Evolutionary conservation across 2,888 invertebrate genomes (phyloP), one percentile per base, ranked within the genome.

Genomic region (Ecliptopera silaceata): DNA sequence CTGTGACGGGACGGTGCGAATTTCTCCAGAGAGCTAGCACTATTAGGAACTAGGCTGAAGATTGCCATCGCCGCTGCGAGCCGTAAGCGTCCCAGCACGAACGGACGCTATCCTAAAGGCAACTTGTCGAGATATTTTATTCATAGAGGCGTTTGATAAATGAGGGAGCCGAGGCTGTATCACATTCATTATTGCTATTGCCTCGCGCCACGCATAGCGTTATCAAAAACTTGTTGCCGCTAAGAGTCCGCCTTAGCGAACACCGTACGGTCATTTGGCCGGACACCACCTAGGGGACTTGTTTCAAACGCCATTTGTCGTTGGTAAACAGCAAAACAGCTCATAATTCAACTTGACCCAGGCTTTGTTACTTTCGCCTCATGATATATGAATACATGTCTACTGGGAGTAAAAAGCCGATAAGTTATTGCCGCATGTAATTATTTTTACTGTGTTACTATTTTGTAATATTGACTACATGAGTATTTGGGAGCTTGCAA

Each of bases 191-290:
- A 90, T 82, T 77, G 81, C 80, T 76, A 79, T 83, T 78, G 80
- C 82, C 79, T 82, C 82, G 77, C 75, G 72, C 79, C 84, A 84
- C 80, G 84, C 80, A 81, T 79, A 80, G 79, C 77, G 80, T 87
- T 89, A 89, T 89, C 88, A 87, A 85, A 36, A 88, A 88, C 87
- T 86, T 79, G 87, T 88, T 89, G 82, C 83, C 78, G 80, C 81
- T 71, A 74, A 72, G 77, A 76, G 76, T 74, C 76, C 72, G 75
- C 74, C 79, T 26, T 78, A 70, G 75, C 74, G 74, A 73, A 78
- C 77, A 75, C 80, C 76, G 78, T 73, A 56, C 59, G 63, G 59
- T 58, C 64, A 66, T 65, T 79, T 72, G 75, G 75, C 71, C 70
- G 69, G 70, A 77, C 78, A 72, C 79, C 80, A 80, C 79, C 82